Percentiles rank a stretch among this genome's conserved stretches.
phyloP scores from a whole-genome alignment of 2,888 invertebrate genomes.

The Nemapogon koenigi region DNA sequence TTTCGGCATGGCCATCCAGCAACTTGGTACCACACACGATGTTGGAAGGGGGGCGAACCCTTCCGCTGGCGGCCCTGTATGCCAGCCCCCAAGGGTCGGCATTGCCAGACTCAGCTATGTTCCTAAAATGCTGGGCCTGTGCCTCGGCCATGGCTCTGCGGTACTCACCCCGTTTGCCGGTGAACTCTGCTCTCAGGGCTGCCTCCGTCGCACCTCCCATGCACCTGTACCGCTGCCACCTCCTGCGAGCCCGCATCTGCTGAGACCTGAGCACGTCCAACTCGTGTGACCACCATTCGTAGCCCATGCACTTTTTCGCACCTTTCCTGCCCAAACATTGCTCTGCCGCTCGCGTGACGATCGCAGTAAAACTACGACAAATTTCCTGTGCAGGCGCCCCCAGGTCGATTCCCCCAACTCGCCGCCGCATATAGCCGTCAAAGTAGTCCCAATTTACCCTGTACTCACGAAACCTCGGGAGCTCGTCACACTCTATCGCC shows the following conservation, averaged over 20 bases:
- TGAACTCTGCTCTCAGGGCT: not conserved
- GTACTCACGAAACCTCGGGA: not conserved
- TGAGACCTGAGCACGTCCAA: conserved; percentile 9
- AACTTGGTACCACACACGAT: conserved; percentile 14
- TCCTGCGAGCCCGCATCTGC: conserved; percentile 5
- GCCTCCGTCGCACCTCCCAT: not conserved
- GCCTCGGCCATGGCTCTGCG: conserved; percentile 11
- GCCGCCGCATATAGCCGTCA: not conserved
- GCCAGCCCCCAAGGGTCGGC: conserved; percentile 18
- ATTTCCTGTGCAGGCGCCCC: not conserved
- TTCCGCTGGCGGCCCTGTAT: conserved; percentile 17
- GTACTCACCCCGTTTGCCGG: conserved; percentile 3
- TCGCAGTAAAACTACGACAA: conserved; percentile 2
- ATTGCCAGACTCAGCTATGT: conserved; percentile 15
- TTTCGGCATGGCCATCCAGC: conserved; percentile 10
- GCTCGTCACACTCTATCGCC: too few species aligned
- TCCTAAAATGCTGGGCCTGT: conserved; percentile 10
- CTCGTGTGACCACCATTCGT: conserved; percentile 16
- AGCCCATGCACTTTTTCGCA: conserved; percentile 2
- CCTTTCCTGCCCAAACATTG: conserved; percentile 8
- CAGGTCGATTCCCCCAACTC: not conserved
- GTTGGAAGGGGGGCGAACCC: conserved; percentile 16
- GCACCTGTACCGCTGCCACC: conserved; percentile 13
- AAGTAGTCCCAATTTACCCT: not conserved
- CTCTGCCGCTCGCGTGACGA: conserved; percentile 7